Evolutionary conservation across 2,113 vertebrate genomes (phyloP).

Genomic region (Machaerirhynchus nigripectus): DNA sequence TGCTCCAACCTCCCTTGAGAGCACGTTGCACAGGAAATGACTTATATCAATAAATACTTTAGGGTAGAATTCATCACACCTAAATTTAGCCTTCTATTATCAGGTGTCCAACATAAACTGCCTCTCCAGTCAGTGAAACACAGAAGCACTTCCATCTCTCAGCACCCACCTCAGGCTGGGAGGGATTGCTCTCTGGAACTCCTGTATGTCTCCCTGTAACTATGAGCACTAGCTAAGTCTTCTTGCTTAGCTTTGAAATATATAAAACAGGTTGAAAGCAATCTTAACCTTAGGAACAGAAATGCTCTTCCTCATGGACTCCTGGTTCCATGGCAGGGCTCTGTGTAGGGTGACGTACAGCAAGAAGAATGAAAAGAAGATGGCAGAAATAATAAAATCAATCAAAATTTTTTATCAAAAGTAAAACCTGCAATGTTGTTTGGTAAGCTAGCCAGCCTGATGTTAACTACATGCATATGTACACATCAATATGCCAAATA

Average conservation of each 20-base stretch:
- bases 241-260: not conserved
- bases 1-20: not conserved
- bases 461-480: not conserved
- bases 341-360: not conserved
- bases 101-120: not conserved
- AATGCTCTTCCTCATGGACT: not conserved
- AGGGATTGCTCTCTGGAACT: not conserved
- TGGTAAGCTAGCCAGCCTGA: not conserved
- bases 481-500: not conserved
- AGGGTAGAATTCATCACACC: not conserved
- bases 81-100: not conserved
- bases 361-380: not conserved
- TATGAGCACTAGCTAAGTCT: not conserved
- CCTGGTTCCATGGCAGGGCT: not conserved
- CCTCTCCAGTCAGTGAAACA: not conserved
- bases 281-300: not conserved
- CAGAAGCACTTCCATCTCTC: not conserved
- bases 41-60: not conserved
- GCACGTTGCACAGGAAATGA: not conserved
- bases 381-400: not conserved
- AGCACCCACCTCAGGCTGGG: not conserved
- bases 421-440: not conserved
- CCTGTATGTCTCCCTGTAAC: not conserved
- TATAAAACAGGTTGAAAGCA: not conserved
- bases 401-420: not conserved